These are phyloP conservation scores for Tinea semifulvella DNA, from an alignment of 2,888 invertebrate species.

Conservation along the genomic window DNA sequence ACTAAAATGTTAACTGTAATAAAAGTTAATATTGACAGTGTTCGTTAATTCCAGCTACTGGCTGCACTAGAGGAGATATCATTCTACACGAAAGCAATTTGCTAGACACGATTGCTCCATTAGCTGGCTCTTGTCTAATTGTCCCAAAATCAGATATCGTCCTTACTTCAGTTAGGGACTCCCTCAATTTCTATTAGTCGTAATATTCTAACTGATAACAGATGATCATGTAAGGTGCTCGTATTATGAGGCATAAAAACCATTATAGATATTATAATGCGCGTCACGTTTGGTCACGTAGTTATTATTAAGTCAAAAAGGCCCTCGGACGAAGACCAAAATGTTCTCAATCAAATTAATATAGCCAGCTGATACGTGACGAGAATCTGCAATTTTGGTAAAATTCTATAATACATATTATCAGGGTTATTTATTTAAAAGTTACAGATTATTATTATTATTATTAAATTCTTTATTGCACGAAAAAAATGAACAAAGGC, in stretches of 20 bases:
- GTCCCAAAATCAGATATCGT: conserved; percentile 11
- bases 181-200: too few relatives aligned
- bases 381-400: conserved; percentile 2
- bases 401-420: conserved; percentile 4
- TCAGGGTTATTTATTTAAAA: conserved; percentile 18
- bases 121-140: conserved; percentile 16
- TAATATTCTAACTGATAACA: too few relatives aligned
- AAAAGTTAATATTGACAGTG: too few relatives aligned
- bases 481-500: too few relatives aligned
- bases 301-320: conserved; percentile 1
- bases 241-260: conserved; percentile 4
- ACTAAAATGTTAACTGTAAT: too few relatives aligned
- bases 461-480: background rate
- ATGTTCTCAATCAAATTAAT: conserved; percentile 13
- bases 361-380: conserved; percentile 13
- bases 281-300: conserved; percentile 7
- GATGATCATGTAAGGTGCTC: background rate
- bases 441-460: background rate
- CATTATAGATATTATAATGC: background rate
- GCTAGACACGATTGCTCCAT: conserved; percentile 16
- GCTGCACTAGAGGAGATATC: too few relatives aligned
- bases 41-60: too few relatives aligned
- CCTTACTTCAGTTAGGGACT: background rate
- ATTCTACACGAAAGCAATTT: background rate
- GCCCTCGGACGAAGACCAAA: conserved; percentile 7